Evolutionary conservation across 2,888 invertebrate genomes (phyloP), one percentile per base, ranked within the genome.

Genomic region (Caenorhabditis wallacei): DNA sequence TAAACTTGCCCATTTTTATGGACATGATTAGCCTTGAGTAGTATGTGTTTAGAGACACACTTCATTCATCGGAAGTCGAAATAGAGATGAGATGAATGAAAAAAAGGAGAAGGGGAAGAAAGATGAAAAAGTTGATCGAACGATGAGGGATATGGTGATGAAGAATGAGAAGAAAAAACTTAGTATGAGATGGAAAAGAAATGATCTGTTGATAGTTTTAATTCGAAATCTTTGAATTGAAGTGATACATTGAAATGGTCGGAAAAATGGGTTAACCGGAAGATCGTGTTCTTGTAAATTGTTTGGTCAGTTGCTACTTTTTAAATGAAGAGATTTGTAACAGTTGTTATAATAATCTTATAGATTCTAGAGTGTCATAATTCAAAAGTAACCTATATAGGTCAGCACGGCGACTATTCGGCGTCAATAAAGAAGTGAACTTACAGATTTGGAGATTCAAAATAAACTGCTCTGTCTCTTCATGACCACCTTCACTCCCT

Each of bases 81-180:
- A 57, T 69, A 30, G 3, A 30, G 30, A 30, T n/a, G n/a, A 30
- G 30, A 30, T 8, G 30, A 30, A 30, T 30, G 30, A 30, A 30
- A 30, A n/a, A n/a, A n/a, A n/a, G n/a, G 76, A 46, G 69, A 54
- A 56, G 37, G 53, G 18, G 51, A 51, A 30, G 24, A 46, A n/a
- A 26, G 57, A 24, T 13, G 48, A 70, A 54, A 24, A 71, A 48
- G 54, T 48, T 71, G 79, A 66, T 70, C 64, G 79, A 46, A 51
- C 70, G 79, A 71, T 70, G 71, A 57, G 63, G 64, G 76, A 68
- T 76, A 68, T 76, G 35, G 18, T 30, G 24, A 11, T n/a, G 68
- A 51, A n/a, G n/a, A n/a, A n/a, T n/a, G n/a, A n/a, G n/a, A n/a
- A n/a, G 13, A 48, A 69, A 76, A 76, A 76, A 64, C 64, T 64